Evolutionary conservation across 2,888 invertebrate species (phyloP).

Genomic region (Eubasilissa splendida): DNA sequence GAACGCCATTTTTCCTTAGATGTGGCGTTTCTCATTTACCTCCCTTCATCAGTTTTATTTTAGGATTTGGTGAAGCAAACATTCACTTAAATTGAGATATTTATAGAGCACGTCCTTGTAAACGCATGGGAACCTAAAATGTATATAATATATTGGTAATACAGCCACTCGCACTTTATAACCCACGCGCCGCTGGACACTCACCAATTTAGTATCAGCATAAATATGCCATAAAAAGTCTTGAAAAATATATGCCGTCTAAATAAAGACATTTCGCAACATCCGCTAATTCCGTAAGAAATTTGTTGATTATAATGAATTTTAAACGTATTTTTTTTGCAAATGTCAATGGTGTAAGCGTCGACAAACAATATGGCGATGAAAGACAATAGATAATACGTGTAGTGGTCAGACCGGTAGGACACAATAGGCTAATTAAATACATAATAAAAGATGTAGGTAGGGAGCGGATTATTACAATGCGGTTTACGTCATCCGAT

Average conservation of each 20-base stretch:
- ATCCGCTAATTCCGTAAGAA: constrained; percentile 12
- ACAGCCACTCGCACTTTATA: neutral
- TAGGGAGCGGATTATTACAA: constrained; percentile 20
- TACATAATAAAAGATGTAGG: constrained; percentile 24
- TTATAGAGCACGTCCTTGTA: neutral
- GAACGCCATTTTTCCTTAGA: too few species aligned
- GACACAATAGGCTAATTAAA: constrained; percentile 32
- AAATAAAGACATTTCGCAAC: constrained; percentile 24
- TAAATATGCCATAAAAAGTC: neutral
- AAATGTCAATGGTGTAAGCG: constrained; percentile 19
- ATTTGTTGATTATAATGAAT: constrained; percentile 19
- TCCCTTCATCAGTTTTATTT: too few species aligned
- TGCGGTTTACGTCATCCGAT: constrained; percentile 14
- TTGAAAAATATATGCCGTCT: neutral
- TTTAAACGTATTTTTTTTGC: neutral
- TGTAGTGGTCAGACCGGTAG: constrained; percentile 18
- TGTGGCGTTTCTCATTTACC: too few species aligned
- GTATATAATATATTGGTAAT: neutral
- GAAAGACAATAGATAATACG: constrained; percentile 11
- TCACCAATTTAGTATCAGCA: constrained; percentile 4
- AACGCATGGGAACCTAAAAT: neutral
- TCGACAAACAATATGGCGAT: neutral
- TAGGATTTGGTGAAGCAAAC: too few species aligned
- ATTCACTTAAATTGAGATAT: neutral
- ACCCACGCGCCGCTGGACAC: constrained; percentile 3